Percentiles rank a stretch among this genome's conserved stretches.
Evolutionary conservation across 2,888 invertebrate species (phyloP).

Genomic region (Agriopis marginaria): DNA sequence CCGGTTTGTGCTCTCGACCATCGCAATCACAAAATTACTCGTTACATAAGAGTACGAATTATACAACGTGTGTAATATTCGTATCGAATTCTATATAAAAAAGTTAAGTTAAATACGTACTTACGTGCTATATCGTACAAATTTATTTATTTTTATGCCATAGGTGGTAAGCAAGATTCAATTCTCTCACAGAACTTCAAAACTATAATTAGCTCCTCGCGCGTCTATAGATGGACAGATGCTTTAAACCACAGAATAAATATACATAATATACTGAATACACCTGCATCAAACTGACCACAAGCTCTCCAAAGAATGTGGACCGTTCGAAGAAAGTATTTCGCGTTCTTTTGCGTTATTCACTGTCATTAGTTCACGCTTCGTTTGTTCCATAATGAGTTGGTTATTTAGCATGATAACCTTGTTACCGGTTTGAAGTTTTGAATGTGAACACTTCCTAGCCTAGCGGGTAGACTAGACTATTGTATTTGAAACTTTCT

Average conservation of each 20-base stretch:
- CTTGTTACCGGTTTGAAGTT: constrained; percentile 12
- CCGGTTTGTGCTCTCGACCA: too few species aligned
- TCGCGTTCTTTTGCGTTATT: constrained; percentile 22
- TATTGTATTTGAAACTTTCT: not conserved
- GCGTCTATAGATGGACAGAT: not conserved
- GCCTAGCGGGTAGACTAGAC: too few species aligned
- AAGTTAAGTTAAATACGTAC: too few species aligned
- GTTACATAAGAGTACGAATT: too few species aligned
- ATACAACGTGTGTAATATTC: too few species aligned
- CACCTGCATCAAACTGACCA: constrained; percentile 8
- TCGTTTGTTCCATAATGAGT: constrained; percentile 17
- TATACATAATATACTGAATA: not conserved
- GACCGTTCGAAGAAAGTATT: constrained; percentile 31
- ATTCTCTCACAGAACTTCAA: not conserved
- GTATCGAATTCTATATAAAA: too few species aligned
- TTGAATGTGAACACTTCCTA: not conserved
- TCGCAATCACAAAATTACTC: too few species aligned
- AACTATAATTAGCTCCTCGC: not conserved
- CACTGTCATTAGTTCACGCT: constrained; percentile 22
- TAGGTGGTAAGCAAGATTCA: too few species aligned
- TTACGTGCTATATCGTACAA: too few species aligned
- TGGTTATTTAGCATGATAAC: constrained; percentile 17
- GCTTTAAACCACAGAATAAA: constrained; percentile 1
- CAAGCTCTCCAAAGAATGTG: constrained; percentile 16
- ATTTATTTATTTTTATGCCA: too few species aligned